Evolutionary conservation across 92 coral and sea anemone genomes (phyloP).

Genomic region (Muricea muricata): DNA sequence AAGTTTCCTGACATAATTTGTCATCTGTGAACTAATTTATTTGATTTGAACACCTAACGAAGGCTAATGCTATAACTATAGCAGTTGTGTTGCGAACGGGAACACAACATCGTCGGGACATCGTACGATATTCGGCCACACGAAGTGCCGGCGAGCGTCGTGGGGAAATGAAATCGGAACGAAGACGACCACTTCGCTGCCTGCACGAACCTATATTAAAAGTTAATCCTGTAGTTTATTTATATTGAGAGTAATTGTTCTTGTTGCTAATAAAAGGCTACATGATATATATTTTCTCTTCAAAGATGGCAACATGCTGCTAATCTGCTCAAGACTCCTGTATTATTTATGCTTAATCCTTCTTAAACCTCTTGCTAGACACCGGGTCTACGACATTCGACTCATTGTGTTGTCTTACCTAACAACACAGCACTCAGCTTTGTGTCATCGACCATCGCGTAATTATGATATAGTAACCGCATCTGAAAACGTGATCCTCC

Average conservation of each 20-base stretch:
- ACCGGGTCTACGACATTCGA: slow-evolving; percentile 14
- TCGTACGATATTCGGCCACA: background rate
- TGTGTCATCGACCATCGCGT: no score
- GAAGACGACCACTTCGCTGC: background rate
- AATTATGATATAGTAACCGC: no score
- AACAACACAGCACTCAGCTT: no score
- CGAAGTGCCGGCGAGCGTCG: background rate
- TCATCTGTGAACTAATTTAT: slow-evolving; percentile 28
- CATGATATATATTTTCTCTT: slow-evolving; percentile 37
- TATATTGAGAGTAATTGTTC: background rate
- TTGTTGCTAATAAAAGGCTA: slow-evolving; percentile 7
- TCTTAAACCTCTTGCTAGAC: slow-evolving; percentile 38
- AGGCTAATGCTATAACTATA: background rate
- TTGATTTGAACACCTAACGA: background rate
- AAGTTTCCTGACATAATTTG: slow-evolving; percentile 16
- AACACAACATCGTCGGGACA: background rate
- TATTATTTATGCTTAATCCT: slow-evolving; percentile 40
- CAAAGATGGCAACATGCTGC: slow-evolving; percentile 24
- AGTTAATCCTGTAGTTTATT: slow-evolving; percentile 44
- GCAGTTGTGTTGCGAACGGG: background rate
- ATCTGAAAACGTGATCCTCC: no score
- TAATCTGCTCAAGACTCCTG: slow-evolving; percentile 33
- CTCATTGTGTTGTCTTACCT: no score
- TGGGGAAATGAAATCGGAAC: background rate
- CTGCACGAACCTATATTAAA: slow-evolving; percentile 27